phyloP scores from a whole-genome alignment of 2,113 vertebrate species.

The Percina caprodes region DNA sequence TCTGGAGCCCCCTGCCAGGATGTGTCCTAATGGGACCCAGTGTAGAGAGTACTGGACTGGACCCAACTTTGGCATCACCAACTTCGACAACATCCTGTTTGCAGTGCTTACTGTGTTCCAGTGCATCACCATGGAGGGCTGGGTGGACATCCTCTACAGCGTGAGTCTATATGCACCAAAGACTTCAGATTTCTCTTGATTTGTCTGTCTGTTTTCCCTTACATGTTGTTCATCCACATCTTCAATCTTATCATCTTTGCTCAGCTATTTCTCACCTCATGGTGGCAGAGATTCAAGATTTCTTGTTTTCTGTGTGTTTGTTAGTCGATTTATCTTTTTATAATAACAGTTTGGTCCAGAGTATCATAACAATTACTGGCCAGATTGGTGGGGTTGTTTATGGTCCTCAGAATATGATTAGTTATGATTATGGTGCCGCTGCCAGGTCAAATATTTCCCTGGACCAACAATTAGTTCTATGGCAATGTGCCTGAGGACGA shows the following conservation, averaged over 20 bases:
- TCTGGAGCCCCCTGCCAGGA: conserved; percentile 86
- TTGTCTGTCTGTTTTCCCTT: neutral
- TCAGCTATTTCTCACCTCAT: neutral
- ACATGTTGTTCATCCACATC: neutral
- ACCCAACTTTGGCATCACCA: conserved; percentile 97
- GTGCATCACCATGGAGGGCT: conserved; percentile 99
- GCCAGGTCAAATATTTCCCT: neutral
- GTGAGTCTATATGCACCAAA: conserved; percentile 83
- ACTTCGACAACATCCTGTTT: conserved; percentile 95
- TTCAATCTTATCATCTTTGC: neutral
- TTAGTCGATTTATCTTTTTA: neutral
- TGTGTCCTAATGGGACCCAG: conserved; percentile 86
- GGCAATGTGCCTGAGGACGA: no score
- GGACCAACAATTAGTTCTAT: neutral
- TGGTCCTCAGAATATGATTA: neutral
- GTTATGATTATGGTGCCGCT: neutral
- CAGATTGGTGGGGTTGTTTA: neutral
- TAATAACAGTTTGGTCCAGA: neutral
- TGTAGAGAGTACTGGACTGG: conserved; percentile 94
- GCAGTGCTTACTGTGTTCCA: conserved; percentile 95
- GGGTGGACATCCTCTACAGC: conserved; percentile 95
- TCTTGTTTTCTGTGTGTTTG: neutral
- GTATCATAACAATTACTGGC: neutral
- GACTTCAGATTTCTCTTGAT: neutral
- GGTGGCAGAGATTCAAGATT: neutral